phyloP scores from a whole-genome alignment of 2,113 vertebrate species.

The Caracal caracal region DNA sequence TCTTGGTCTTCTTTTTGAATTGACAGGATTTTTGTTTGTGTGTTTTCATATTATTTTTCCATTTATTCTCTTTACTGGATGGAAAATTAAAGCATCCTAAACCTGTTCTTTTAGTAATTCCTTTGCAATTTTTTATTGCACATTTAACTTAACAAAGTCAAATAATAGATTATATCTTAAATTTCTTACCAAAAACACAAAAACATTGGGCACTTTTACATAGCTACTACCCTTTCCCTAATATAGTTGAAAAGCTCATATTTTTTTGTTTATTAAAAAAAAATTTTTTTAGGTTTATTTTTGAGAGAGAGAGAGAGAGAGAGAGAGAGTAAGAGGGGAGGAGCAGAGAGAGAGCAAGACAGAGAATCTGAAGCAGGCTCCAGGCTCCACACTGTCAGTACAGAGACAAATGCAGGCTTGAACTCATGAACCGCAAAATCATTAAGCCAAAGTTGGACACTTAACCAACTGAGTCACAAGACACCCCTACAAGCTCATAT shows the following conservation, averaged over 20 bases:
- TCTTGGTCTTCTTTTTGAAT: background rate
- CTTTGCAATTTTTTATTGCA: background rate
- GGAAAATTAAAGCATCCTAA: slow-evolving; percentile 12
- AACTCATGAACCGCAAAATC: too few relatives aligned
- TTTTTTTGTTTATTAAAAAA: too few relatives aligned
- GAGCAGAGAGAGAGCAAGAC: too few relatives aligned
- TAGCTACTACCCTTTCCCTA: background rate
- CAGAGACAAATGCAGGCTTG: too few relatives aligned
- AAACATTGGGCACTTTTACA: background rate
- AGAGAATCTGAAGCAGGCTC: too few relatives aligned
- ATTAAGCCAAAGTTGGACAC: too few relatives aligned
- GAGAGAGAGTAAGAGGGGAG: too few relatives aligned
- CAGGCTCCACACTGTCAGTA: too few relatives aligned
- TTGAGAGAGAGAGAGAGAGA: too few relatives aligned
- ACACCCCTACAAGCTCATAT: background rate
- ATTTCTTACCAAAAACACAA: slow-evolving; percentile 1
- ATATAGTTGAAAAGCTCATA: background rate
- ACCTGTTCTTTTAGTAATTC: background rate
- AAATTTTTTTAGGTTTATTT: too few relatives aligned
- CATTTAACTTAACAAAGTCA: slow-evolving; percentile 7
- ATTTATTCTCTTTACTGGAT: background rate
- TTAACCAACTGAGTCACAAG: too few relatives aligned
- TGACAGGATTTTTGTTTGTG: background rate
- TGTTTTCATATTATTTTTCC: background rate
- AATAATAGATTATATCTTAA: background rate